Evolutionary conservation across 2,113 vertebrate genomes (phyloP).

Genomic region (Chroicocephalus ridibundus): DNA sequence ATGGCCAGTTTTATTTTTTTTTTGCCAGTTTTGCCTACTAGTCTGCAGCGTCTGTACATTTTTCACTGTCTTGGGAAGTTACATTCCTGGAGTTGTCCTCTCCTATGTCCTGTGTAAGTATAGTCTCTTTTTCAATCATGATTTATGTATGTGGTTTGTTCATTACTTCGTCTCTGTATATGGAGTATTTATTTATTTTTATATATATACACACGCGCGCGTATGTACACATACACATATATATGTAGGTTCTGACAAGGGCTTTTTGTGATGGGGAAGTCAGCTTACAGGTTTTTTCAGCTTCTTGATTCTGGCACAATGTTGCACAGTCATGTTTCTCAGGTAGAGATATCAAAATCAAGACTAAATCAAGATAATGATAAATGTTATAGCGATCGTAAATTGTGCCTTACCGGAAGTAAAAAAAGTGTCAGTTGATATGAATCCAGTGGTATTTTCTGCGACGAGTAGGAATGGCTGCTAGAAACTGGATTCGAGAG

Average conservation of each 20-base stretch:
- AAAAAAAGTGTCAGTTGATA: not conserved
- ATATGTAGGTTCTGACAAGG: not conserved
- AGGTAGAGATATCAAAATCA: not conserved
- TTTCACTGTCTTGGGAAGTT: conserved; percentile 92
- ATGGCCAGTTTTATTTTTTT: conserved; percentile 32
- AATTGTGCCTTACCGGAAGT: not conserved
- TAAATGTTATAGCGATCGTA: not conserved
- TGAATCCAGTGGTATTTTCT: not conserved
- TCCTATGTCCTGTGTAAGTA: conserved; percentile 91
- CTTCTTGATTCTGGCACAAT: not conserved
- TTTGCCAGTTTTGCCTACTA: conserved; percentile 92
- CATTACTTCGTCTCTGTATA: not conserved
- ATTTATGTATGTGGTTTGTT: not conserved
- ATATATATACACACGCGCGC: rapidly evolving
- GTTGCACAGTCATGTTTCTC: not conserved
- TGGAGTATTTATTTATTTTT: not conserved
- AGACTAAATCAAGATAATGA: not conserved
- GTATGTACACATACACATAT: not conserved
- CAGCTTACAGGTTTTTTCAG: not conserved
- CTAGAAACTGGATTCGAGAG: not conserved
- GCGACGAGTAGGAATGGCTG: not conserved
- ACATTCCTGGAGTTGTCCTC: conserved; percentile 94
- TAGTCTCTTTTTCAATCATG: not conserved
- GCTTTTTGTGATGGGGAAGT: not conserved
- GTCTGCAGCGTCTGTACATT: conserved; percentile 96